Base-by-base conservation (phyloP, 2,888 invertebrate genomes). In the Ennomos fuscantarius region DNA sequence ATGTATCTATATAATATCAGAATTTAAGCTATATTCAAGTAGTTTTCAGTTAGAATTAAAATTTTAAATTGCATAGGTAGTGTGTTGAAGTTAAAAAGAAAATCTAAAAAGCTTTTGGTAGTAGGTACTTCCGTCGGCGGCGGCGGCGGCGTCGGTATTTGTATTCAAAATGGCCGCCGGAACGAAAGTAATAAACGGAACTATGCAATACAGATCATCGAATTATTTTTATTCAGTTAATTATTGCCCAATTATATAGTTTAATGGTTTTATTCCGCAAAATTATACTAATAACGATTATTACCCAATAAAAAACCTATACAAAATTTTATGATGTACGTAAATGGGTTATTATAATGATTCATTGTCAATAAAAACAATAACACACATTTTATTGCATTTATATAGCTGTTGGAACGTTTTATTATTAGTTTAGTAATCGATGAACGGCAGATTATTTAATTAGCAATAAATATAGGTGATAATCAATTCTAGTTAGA, bases 321-420 rank as follows among this genome's bases (percentile, higher is more conserved):
- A 32, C 64, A 46, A 66, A 64, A 60, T 68, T 63, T 64, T 65
- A 56, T 70, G 64, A 60, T 53, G 52, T 59, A 60, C 55, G 49
- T 58, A 62, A 71, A 68, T 66, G 55, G 58, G 62, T 66, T 65
- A 63, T 70, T 65, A 65, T 62, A 70, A 69, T 69, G 74, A 74
- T 76, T 76, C 45, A 71, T 70, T 73, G 73, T 50, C 66, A 63
- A 74, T 82, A 78, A 81, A 79, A 75, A 73, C 73, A 74, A 77
- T 82, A 78, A 80, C 66, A 61, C 52, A 47, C 62, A 52, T 79
- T 85, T 84, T 76, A 84, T 81, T 72, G 70, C 74, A 64, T 76
- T 78, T 78, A 70, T 76, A 79, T 74, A 54, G 62, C 60, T 54
- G 60, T 64, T 76, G 69, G 74, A 72, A 70, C 68, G 70, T 78